Evolutionary conservation across 2,113 vertebrate species (phyloP).

Genomic region (Chlorodrepanis virens): DNA sequence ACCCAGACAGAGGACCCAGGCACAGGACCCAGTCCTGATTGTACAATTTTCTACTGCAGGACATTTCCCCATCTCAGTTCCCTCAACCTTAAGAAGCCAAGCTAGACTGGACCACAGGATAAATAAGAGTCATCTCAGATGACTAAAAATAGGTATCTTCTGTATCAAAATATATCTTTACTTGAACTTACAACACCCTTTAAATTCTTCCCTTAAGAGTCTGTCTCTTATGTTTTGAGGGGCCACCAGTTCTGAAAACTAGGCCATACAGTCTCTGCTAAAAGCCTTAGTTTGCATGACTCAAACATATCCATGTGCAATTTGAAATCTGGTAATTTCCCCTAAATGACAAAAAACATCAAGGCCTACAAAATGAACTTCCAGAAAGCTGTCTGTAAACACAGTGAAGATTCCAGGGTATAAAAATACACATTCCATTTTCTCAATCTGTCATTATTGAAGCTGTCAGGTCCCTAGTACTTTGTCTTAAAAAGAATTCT

Average conservation of each 20-base stretch:
- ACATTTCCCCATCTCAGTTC: not conserved
- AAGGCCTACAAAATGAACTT: not conserved
- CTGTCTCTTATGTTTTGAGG: not conserved
- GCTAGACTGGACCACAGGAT: not conserved
- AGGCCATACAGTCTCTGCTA: not conserved
- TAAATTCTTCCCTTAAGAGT: not conserved
- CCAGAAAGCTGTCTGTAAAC: conserved; percentile 2
- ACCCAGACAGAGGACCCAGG: not conserved
- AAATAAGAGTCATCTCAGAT: not conserved
- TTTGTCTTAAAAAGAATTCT: conserved; percentile 10
- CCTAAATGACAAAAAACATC: not conserved
- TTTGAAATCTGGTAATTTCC: not conserved
- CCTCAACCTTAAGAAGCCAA: not conserved
- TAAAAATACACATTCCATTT: conserved; percentile 40
- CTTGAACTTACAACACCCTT: not conserved
- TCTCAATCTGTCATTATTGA: not conserved
- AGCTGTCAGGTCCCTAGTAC: not conserved
- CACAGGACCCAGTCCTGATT: not conserved
- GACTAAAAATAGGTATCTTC: not conserved
- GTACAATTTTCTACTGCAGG: not conserved
- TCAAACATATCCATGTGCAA: not conserved
- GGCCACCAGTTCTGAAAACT: not conserved
- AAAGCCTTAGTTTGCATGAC: not conserved
- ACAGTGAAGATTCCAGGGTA: conserved; percentile 27
- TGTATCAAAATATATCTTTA: conserved; percentile 3